Evolutionary conservation across 2,888 invertebrate species (phyloP).

Genomic region (Merodon equestris): DNA sequence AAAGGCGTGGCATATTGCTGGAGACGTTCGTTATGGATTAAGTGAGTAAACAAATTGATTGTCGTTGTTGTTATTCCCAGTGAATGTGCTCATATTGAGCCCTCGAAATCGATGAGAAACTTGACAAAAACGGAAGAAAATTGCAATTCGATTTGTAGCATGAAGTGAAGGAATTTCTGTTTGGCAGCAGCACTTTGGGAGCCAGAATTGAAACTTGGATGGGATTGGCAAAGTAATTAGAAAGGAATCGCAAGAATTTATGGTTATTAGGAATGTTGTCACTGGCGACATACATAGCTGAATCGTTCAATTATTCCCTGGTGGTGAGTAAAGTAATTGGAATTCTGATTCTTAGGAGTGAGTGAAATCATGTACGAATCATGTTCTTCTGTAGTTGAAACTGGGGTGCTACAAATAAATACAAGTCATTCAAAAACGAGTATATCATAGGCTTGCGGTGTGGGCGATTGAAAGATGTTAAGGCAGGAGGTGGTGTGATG

Average conservation of each 20-base stretch:
- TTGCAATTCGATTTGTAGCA: constrained; percentile 44
- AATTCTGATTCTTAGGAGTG: no score
- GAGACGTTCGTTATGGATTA: constrained; percentile 36
- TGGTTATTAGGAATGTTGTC: neutral
- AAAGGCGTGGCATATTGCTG: constrained; percentile 42
- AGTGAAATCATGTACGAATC: neutral
- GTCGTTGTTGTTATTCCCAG: constrained; percentile 17
- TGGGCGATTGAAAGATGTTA: no score
- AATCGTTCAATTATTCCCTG: no score
- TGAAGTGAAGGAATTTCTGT: constrained; percentile 21
- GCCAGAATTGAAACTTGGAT: neutral
- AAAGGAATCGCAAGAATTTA: constrained; percentile 27
- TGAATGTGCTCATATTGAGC: constrained; percentile 1
- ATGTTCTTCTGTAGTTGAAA: no score
- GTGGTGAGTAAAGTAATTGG: no score
- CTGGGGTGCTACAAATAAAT: no score
- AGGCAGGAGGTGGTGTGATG: no score
- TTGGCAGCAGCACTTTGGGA: neutral
- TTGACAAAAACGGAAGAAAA: constrained; percentile 50
- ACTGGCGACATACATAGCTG: no score
- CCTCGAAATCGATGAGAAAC: neutral
- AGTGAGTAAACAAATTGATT: constrained; percentile 49
- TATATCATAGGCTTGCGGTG: no score
- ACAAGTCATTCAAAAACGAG: no score
- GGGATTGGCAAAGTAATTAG: constrained; percentile 21